phyloP scores from a whole-genome alignment of 2,888 invertebrate genomes.

The Drepana falcataria region DNA sequence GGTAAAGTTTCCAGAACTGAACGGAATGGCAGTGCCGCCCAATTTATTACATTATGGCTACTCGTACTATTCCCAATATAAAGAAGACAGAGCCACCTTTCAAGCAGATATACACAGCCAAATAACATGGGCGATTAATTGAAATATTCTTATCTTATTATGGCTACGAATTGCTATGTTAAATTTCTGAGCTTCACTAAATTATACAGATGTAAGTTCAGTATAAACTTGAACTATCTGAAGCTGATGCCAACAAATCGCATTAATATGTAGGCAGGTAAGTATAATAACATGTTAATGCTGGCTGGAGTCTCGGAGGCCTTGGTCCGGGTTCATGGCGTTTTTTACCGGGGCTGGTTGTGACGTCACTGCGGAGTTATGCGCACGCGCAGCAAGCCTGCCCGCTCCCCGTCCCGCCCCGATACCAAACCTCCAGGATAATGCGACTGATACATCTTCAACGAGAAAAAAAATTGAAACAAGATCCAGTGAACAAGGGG shows the following conservation, averaged over 20 bases:
- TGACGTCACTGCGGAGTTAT: constrained; percentile 72
- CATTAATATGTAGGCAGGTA: constrained; percentile 35
- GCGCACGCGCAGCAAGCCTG: constrained; percentile 55
- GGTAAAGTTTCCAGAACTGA: no score
- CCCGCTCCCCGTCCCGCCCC: constrained; percentile 34
- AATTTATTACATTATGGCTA: no score
- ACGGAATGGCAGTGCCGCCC: no score
- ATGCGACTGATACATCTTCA: constrained; percentile 68
- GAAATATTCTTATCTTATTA: no score
- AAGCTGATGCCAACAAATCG: constrained; percentile 31
- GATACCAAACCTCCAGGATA: constrained; percentile 67
- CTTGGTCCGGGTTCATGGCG: constrained; percentile 69
- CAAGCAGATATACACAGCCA: no score
- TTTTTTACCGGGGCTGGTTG: constrained; percentile 60
- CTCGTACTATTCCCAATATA: no score
- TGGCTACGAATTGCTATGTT: no score
- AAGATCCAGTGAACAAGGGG: constrained; percentile 53
- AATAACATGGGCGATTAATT: no score
- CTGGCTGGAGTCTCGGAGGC: constrained; percentile 55
- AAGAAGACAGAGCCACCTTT: no score
- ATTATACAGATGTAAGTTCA: no score
- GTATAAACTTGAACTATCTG: background rate
- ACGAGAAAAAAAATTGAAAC: constrained; percentile 62
- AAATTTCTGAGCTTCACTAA: no score
- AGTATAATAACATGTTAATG: constrained; percentile 47